These are phyloP conservation scores for Merops nubicus DNA, from an alignment of 2,113 vertebrate genomes.

Conservation along the genomic window DNA sequence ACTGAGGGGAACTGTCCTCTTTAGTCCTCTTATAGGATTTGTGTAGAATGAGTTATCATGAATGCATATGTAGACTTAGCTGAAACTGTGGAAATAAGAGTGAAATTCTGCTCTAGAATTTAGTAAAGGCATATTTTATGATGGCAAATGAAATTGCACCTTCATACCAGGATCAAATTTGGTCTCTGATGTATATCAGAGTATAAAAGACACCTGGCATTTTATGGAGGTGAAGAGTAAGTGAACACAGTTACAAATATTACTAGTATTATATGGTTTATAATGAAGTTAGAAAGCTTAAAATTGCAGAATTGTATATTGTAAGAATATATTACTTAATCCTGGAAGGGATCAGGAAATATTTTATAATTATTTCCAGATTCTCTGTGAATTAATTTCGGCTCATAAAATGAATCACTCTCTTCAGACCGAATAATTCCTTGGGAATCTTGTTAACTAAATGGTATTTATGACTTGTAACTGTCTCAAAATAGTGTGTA, in stretches of 20 bases:
- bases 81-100: not conserved
- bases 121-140: not conserved
- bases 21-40: not conserved
- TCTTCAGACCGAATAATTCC: not conserved
- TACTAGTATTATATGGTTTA: not conserved
- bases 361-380: constrained; percentile 20
- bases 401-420: not conserved
- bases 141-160: not conserved
- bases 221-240: not conserved
- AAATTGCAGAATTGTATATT: not conserved
- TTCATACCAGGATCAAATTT: not conserved
- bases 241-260: not conserved
- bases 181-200: not conserved
- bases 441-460: not conserved
- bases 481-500: not conserved
- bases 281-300: not conserved
- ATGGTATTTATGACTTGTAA: not conserved
- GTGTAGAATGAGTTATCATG: not conserved
- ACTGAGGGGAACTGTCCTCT: not conserved
- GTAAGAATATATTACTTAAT: not conserved
- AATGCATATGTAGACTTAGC: not conserved
- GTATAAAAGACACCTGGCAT: not conserved
- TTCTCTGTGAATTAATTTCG: not conserved
- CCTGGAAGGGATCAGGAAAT: not conserved
- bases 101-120: not conserved